Base-by-base conservation (phyloP, 2,797 vertebrate genomes). In the Sebastes taczanowskii region DNA sequence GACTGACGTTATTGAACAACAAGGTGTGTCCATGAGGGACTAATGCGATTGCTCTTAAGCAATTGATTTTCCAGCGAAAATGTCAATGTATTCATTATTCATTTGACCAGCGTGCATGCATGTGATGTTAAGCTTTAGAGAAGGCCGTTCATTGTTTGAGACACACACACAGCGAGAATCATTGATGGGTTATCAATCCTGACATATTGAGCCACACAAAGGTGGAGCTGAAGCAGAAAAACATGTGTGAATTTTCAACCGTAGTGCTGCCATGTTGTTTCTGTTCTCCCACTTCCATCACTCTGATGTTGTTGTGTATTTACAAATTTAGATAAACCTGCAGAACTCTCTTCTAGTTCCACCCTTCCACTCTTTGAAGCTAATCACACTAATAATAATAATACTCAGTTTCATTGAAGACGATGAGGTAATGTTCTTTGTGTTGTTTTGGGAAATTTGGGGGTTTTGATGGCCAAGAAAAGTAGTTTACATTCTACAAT, bases 31-130 rank as follows among this genome's bases (percentile, higher is more conserved):
- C 83, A 84, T 34, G 77, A 81, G 78, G 77, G 83, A 84, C 86
- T 89, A 91, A 89, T 87, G 91, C 38, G 55, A 84, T 84, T 88
- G 86, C 82, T 90, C 91, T 93, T 89, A 88, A 83, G 77, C 76
- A 87, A 95, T 94, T 85, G 91, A 95, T 95, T 95, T 92, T 67
- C 63, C 59, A 52, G 74, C 53, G 32, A 87, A 95, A 96, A 96
- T 95, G 95, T 94, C 95, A 96, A 91, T 91, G 91, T 85, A 94
- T 94, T 92, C 94, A 95, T 93, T 94, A 92, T 89, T 92, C 88
- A 94, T 91, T 88, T 76, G 6, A 71, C 88, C 83, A 71, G 90
- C 84, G 84, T 63, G 83, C 80, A 74, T 68, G 84, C 86, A 81
- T 78, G 80, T 53, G 77, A 86, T 85, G 89, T 87, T 78, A 69